These are phyloP conservation scores for Synergus japonicus DNA, from an alignment of 2,888 invertebrate genomes.

Conservation along the genomic window DNA sequence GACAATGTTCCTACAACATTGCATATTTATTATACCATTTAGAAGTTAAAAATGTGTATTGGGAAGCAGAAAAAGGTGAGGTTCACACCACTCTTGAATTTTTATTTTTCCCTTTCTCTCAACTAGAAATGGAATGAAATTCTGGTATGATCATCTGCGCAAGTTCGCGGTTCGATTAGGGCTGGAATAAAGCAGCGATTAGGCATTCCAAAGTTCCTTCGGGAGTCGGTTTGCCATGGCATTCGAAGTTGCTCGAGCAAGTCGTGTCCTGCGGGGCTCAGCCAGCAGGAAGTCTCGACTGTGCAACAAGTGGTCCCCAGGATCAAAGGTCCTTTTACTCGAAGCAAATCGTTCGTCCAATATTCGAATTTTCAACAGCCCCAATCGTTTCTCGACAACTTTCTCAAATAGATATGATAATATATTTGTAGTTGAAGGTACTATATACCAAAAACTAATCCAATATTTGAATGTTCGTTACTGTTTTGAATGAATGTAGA, in stretches of 20 bases:
- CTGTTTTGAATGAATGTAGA: too few relatives aligned
- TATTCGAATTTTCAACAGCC: slow-evolving; percentile 42
- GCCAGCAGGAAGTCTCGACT: slow-evolving; percentile 70
- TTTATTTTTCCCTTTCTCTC: slow-evolving; percentile 37
- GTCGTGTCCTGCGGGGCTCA: slow-evolving; percentile 64
- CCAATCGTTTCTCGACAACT: slow-evolving; percentile 31
- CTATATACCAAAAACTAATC: too few relatives aligned
- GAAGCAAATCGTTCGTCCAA: slow-evolving; percentile 63
- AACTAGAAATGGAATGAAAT: slow-evolving; percentile 50
- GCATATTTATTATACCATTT: neutral
- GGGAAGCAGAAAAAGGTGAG: slow-evolving; percentile 56
- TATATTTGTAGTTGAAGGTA: too few relatives aligned
- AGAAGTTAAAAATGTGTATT: slow-evolving; percentile 49
- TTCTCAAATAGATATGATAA: slow-evolving; percentile 1
- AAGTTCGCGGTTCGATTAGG: slow-evolving; percentile 60
- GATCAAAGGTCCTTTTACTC: slow-evolving; percentile 65
- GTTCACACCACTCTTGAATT: slow-evolving; percentile 60
- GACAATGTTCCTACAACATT: too few relatives aligned
- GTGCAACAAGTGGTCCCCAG: slow-evolving; percentile 75
- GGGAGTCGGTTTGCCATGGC: slow-evolving; percentile 67
- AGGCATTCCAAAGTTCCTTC: slow-evolving; percentile 60
- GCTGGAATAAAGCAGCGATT: slow-evolving; percentile 69
- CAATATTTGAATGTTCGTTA: too few relatives aligned
- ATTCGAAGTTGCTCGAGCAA: slow-evolving; percentile 71
- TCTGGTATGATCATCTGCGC: slow-evolving; percentile 50